A percentile compares a stretch with the other conserved stretches of the same genome.
Conservation (phyloP, 2,113 vertebrate genomes). For the Gnathonemus longibarbis region DNA sequence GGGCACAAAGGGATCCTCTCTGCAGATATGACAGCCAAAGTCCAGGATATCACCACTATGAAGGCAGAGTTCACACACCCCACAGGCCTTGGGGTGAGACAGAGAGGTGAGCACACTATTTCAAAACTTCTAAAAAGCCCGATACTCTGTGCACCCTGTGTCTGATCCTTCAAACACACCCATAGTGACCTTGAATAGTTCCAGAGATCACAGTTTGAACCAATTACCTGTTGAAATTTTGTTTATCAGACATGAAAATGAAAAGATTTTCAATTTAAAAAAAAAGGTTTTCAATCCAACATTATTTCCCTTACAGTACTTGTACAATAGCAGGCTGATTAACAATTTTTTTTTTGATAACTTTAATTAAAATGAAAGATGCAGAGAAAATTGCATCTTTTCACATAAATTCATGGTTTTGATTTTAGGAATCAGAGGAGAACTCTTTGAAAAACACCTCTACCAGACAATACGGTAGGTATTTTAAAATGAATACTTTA, state of each 20-base stretch:
- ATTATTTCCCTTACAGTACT: neutral
- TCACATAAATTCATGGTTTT: constrained; percentile 21
- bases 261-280: neutral
- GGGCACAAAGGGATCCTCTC: constrained; percentile 49
- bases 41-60: constrained; percentile 43
- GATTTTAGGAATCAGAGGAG: constrained; percentile 44
- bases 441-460: constrained; percentile 52
- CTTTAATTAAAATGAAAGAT: neutral
- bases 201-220: neutral
- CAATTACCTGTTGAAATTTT: neutral
- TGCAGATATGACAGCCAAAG: constrained; percentile 30
- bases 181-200: neutral
- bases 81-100: constrained; percentile 34
- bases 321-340: neutral
- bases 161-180: neutral
- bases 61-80: constrained; percentile 36
- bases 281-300: neutral
- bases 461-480: constrained; percentile 52
- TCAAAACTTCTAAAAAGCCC: neutral
- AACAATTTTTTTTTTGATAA: neutral
- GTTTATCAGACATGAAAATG: neutral
- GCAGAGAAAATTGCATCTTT: neutral
- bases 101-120: constrained; percentile 38
- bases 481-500: neutral
- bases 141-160: neutral